Conservation (phyloP, 2,797 vertebrate genomes). For the Galago senegalensis region DNA sequence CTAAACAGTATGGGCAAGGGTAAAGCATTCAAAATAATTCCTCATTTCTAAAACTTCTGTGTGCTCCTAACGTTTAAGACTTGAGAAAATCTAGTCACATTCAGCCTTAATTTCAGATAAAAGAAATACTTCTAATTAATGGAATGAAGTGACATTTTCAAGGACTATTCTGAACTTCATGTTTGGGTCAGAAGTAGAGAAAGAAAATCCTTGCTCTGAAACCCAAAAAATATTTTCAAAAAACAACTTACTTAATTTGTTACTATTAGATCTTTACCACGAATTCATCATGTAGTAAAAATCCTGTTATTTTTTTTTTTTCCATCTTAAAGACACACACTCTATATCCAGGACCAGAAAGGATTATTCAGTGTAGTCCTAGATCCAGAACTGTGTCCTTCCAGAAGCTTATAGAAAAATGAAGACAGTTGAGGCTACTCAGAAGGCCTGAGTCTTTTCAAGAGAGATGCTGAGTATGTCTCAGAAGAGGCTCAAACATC, state of each 20-base stretch:
- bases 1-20: conserved; percentile 40
- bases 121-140: conserved; percentile 64
- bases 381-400: not conserved
- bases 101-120: conserved; percentile 39
- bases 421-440: not conserved
- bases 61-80: conserved; percentile 47
- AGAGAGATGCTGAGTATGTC: not conserved
- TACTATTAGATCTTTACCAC: conserved; percentile 62
- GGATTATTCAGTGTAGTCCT: not conserved
- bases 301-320: not conserved
- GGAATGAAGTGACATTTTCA: conserved; percentile 27
- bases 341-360: not conserved
- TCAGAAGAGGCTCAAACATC: not conserved
- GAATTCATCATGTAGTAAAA: conserved; percentile 53
- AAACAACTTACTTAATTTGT: conserved; percentile 42
- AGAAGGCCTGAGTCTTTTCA: not conserved
- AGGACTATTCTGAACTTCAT: conserved; percentile 57
- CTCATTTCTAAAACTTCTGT: conserved; percentile 61
- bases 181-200: conserved; percentile 59
- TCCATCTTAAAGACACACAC: not conserved
- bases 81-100: conserved; percentile 30
- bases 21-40: conserved; percentile 67
- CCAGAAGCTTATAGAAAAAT: not conserved
- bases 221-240: conserved; percentile 52
- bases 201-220: conserved; percentile 65